Percentiles rank a stretch among this genome's conserved stretches.
These are phyloP conservation scores for Pyrgilauda ruficollis DNA, from an alignment of 2,113 vertebrate genomes.

Conservation along the genomic window DNA sequence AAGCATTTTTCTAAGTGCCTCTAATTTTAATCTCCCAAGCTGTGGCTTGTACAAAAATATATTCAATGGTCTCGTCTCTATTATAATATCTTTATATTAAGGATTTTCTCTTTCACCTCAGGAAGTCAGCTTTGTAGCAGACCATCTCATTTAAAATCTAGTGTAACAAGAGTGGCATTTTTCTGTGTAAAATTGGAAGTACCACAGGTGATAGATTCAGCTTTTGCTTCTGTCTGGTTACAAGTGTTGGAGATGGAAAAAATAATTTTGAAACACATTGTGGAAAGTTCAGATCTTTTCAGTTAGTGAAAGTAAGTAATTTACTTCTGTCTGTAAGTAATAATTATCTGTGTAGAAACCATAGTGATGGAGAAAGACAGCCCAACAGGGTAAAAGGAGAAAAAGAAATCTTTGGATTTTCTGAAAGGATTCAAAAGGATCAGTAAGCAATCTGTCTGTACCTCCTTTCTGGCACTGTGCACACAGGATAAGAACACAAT, in stretches of 20 bases:
- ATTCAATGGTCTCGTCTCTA: constrained; percentile 42
- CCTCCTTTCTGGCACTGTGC: not conserved
- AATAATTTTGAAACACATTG: constrained; percentile 12
- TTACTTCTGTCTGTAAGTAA: constrained; percentile 39
- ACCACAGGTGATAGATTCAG: constrained; percentile 19
- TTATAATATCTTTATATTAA: constrained; percentile 54
- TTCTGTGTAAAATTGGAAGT: constrained; percentile 34
- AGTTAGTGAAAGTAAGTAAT: constrained; percentile 36
- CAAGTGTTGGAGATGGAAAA: not conserved
- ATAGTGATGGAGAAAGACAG: constrained; percentile 2
- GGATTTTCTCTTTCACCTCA: constrained; percentile 49
- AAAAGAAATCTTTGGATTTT: constrained; percentile 38
- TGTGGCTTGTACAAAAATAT: constrained; percentile 54
- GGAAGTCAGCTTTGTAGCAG: constrained; percentile 44
- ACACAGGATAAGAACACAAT: not conserved
- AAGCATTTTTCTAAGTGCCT: constrained; percentile 54
- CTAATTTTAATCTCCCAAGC: constrained; percentile 65
- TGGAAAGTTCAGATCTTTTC: constrained; percentile 39
- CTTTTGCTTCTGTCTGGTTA: constrained; percentile 22
- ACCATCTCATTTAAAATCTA: constrained; percentile 25
- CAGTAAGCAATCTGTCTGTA: not conserved
- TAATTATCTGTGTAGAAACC: constrained; percentile 33
- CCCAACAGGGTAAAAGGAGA: constrained; percentile 6
- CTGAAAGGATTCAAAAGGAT: constrained; percentile 1
- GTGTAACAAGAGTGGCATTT: constrained; percentile 23